phyloP scores from a whole-genome alignment of 2,888 invertebrate genomes.

The Elysia crispata region DNA sequence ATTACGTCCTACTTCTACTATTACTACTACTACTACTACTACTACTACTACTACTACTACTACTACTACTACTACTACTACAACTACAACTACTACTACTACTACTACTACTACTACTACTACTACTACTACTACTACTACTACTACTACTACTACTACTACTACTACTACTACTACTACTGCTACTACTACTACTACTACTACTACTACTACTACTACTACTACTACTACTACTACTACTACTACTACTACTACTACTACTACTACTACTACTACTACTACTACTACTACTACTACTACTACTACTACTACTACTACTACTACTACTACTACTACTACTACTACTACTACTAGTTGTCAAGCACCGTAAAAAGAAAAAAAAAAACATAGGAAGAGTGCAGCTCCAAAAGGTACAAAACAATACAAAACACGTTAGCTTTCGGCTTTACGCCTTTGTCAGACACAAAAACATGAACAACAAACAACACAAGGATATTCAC shows the following conservation, averaged over 20 bases:
- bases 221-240: slow-evolving; percentile 28
- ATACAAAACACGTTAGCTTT: no score
- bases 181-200: slow-evolving; percentile 13
- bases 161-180: slow-evolving; percentile 38
- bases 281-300: slow-evolving; percentile 35
- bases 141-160: slow-evolving; percentile 33
- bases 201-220: slow-evolving; percentile 36
- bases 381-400: no score
- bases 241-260: slow-evolving; percentile 36
- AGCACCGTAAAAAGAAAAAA: no score
- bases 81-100: slow-evolving; percentile 26
- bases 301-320: slow-evolving; percentile 27
- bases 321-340: slow-evolving; percentile 14
- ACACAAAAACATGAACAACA: no score
- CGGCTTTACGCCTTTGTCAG: no score
- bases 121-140: slow-evolving; percentile 35
- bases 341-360: no score
- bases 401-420: no score
- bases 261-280: slow-evolving; percentile 15
- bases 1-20: slow-evolving; percentile 5
- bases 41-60: slow-evolving; percentile 14
- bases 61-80: slow-evolving; percentile 11
- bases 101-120: slow-evolving; percentile 39
- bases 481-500: no score
- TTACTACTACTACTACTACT: slow-evolving; percentile 20